Conservation (phyloP, 37 sponge, comb jelly and placozoan genomes). For the Ephydatia muelleri region DNA sequence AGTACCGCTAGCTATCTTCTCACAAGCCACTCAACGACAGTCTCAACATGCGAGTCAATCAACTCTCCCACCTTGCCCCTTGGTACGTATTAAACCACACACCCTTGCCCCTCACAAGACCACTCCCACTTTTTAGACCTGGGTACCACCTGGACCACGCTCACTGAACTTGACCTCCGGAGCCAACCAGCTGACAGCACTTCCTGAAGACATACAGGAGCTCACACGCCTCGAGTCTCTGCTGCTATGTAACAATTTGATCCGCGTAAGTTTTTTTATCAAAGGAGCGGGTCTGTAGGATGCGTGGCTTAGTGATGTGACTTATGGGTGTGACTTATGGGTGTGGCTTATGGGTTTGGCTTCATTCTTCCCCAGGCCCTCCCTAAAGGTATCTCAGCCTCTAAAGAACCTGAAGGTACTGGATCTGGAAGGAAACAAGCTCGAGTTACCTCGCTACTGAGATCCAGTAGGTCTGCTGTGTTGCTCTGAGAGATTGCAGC, state of each 20-base stretch:
- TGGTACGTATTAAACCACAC: conserved; percentile 35
- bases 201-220: conserved; percentile 85
- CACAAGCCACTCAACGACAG: conserved; percentile 73
- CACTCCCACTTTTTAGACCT: conserved; percentile 42
- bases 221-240: conserved; percentile 83
- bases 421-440: conserved; percentile 92
- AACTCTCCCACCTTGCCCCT: conserved; percentile 82
- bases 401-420: conserved; percentile 75
- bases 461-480: conserved; percentile 54
- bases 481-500: too few relatives aligned
- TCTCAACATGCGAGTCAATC: conserved; percentile 83
- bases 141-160: conserved; percentile 55
- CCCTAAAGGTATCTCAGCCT: conserved; percentile 88
- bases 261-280: conserved; percentile 61
- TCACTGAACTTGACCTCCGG: conserved; percentile 82
- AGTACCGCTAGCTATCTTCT: conserved; percentile 81
- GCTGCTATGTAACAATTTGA: conserved; percentile 77
- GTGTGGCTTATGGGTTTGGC: conserved; percentile 10
- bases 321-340: not conserved
- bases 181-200: conserved; percentile 65
- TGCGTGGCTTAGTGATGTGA: not conserved
- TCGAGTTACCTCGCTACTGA: conserved; percentile 90
- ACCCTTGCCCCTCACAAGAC: not conserved
- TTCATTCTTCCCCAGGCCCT: conserved; percentile 34
- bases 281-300: not conserved